Conservation (phyloP, 2,888 invertebrate species). For the Philaethria dido region DNA sequence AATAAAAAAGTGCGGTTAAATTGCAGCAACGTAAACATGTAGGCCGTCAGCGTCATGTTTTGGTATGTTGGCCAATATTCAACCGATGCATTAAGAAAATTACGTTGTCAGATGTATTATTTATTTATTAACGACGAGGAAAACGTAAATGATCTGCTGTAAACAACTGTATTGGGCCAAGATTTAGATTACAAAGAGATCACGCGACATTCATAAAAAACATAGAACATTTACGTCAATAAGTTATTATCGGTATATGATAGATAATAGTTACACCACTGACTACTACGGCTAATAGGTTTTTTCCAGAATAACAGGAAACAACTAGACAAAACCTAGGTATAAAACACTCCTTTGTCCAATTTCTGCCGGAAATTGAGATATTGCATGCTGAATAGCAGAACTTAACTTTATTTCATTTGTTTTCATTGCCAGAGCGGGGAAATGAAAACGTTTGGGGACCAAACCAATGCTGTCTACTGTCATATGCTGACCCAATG, state of each 20-base stretch:
- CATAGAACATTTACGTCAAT: slow-evolving; percentile 3
- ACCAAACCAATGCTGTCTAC: too few species aligned
- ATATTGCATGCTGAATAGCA: too few species aligned
- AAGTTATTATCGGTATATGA: neutral
- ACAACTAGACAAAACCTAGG: too few species aligned
- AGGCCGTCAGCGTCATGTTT: slow-evolving; percentile 1
- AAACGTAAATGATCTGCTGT: slow-evolving; percentile 12
- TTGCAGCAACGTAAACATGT: neutral
- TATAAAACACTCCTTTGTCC: too few species aligned
- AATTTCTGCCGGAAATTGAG: too few species aligned
- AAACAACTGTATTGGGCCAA: slow-evolving; percentile 5
- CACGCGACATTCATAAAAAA: slow-evolving; percentile 3
- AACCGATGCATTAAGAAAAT: slow-evolving; percentile 32
- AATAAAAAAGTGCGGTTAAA: neutral
- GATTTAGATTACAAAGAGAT: neutral
- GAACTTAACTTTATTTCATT: too few species aligned
- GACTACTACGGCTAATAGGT: too few species aligned
- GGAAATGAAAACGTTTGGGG: too few species aligned
- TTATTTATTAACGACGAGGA: slow-evolving; percentile 13
- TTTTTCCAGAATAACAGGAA: too few species aligned
- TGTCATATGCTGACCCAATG: too few species aligned
- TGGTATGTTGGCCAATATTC: slow-evolving; percentile 25
- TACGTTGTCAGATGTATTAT: slow-evolving; percentile 28
- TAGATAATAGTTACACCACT: too few species aligned
- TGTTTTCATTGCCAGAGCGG: too few species aligned